phyloP scores from a whole-genome alignment of 2,797 vertebrate genomes.

The Aselliscus stoliczkanus region DNA sequence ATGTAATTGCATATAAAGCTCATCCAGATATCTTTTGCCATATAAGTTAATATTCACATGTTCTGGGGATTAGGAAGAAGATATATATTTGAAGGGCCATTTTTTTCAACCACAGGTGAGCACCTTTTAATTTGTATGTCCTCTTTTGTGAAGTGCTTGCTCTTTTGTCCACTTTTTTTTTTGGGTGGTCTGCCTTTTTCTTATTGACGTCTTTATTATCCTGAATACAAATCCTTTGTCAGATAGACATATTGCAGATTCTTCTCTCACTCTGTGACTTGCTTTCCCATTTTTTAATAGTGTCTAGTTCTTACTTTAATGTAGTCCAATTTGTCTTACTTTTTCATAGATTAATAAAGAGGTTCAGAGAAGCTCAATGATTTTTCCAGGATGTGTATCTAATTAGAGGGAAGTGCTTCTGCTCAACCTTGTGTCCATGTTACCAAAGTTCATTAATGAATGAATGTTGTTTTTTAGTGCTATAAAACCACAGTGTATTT shows the following conservation, averaged over 20 bases:
- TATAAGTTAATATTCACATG: background rate
- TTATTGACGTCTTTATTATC: background rate
- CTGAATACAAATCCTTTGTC: background rate
- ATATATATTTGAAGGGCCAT: background rate
- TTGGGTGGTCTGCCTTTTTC: background rate
- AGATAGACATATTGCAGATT: background rate
- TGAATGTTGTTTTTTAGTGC: background rate
- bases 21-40: background rate
- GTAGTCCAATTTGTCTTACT: background rate
- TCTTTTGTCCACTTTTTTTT: background rate
- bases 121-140: background rate
- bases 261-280: background rate
- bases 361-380: background rate
- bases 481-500: background rate
- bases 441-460: background rate
- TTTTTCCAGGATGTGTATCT: background rate
- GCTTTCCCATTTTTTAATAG: conserved; percentile 1
- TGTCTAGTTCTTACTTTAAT: background rate
- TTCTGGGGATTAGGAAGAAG: background rate
- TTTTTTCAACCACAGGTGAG: background rate
- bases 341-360: conserved; percentile 22
- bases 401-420: background rate
- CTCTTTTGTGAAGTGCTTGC: background rate
- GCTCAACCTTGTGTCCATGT: background rate
- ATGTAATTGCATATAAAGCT: background rate